Conservation (phyloP, 2,888 invertebrate genomes). For the Lumbricus terrestris region DNA sequence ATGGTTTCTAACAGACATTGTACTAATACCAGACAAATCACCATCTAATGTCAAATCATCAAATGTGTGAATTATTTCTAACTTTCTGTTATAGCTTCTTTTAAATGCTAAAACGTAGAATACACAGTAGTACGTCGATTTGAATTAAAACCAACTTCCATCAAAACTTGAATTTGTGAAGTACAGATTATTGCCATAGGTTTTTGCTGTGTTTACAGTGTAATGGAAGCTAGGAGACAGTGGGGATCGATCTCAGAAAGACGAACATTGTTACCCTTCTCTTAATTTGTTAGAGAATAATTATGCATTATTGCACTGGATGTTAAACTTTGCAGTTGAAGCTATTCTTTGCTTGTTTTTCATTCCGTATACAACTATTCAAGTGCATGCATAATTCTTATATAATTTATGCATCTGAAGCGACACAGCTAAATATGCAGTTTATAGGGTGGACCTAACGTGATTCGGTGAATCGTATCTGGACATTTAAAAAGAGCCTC, state of each 20-base stretch:
- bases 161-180: background rate
- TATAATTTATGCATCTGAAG: background rate
- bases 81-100: background rate
- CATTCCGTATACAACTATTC: background rate
- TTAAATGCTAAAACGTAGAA: background rate
- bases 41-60: background rate
- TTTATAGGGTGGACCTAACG: too few relatives aligned
- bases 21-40: background rate
- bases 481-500: too few relatives aligned
- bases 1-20: background rate
- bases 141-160: background rate
- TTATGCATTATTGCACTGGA: background rate
- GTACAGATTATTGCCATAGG: background rate
- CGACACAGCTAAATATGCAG: background rate
- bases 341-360: background rate
- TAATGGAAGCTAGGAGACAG: background rate
- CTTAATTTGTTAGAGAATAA: background rate
- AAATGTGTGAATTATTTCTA: background rate
- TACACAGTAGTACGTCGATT: background rate
- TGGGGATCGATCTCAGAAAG: background rate
- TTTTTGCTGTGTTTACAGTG: background rate
- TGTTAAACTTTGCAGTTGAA: background rate
- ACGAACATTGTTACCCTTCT: background rate
- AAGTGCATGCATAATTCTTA: background rate
- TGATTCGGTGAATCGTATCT: too few relatives aligned